Percentiles rank a stretch among this genome's conserved stretches.
Evolutionary conservation across 1,140 invertebrate species (phyloP).

Genomic region (Euura saliciscinereae): DNA sequence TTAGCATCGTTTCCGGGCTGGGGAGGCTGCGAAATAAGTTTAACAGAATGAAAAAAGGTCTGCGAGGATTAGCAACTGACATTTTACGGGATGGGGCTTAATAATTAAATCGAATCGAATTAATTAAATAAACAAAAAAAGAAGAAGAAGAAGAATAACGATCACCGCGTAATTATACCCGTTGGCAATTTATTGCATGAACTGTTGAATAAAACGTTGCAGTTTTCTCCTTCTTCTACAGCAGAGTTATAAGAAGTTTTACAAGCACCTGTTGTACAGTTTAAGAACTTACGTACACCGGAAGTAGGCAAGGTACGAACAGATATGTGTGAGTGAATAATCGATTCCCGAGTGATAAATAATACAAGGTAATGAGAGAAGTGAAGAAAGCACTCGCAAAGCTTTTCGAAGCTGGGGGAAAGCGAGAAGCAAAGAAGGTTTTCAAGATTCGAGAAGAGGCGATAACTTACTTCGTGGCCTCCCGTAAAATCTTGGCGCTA

Average conservation of each 20-base stretch:
- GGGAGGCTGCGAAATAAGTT: neutral
- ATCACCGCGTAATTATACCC: neutral
- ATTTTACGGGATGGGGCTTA: neutral
- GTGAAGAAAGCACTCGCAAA: neutral
- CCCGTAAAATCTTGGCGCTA: slow-evolving; percentile 1
- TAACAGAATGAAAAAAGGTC: neutral
- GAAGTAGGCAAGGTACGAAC: too few relatives aligned
- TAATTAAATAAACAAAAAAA: neutral
- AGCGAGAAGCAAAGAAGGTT: neutral
- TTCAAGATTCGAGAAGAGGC: neutral
- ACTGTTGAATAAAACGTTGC: too few relatives aligned
- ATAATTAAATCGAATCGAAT: neutral
- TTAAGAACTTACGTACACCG: too few relatives aligned
- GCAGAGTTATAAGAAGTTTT: too few relatives aligned
- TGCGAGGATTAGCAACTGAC: neutral
- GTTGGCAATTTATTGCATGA: too few relatives aligned
- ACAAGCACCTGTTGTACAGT: too few relatives aligned
- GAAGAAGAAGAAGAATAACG: neutral
- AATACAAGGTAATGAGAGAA: neutral
- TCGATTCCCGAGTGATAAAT: too few relatives aligned
- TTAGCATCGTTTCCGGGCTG: neutral
- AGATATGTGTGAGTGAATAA: too few relatives aligned
- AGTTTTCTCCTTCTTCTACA: too few relatives aligned
- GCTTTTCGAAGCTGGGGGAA: neutral
- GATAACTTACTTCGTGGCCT: slow-evolving; percentile 5